phyloP scores from a whole-genome alignment of 2,113 vertebrate genomes.

The Neoarius graeffei region DNA sequence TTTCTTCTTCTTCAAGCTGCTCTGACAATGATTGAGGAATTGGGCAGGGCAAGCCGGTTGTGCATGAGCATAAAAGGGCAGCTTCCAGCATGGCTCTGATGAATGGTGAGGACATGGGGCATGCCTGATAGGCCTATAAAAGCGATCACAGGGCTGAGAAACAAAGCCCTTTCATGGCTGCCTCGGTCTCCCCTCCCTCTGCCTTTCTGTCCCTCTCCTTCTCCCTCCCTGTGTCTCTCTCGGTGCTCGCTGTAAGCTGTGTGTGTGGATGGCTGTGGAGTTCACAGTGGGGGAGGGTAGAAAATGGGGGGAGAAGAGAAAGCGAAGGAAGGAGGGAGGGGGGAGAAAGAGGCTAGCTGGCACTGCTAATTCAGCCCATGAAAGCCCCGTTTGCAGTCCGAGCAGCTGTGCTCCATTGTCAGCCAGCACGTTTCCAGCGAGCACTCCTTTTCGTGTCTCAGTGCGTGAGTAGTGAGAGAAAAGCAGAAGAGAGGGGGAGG shows the following conservation, averaged over 20 bases:
- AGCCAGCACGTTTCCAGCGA: conserved; percentile 52
- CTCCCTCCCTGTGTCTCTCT: conserved; percentile 29
- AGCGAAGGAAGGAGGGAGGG: not conserved
- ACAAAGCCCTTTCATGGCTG: conserved; percentile 60
- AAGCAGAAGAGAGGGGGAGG: conserved; percentile 16
- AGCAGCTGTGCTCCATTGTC: conserved; percentile 61
- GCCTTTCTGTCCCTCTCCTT: conserved; percentile 14
- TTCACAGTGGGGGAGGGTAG: conserved; percentile 35
- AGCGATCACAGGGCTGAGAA: conserved; percentile 47
- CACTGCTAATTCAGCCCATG: conserved; percentile 54
- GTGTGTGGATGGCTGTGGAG: conserved; percentile 45
- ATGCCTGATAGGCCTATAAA: conserved; percentile 45
- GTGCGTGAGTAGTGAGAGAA: conserved; percentile 45
- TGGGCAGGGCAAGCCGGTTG: conserved; percentile 1
- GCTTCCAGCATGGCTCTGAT: conserved; percentile 33
- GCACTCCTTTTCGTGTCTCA: conserved; percentile 43
- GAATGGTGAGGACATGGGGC: conserved; percentile 44
- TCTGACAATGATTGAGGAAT: not conserved
- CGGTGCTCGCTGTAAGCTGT: conserved; percentile 37
- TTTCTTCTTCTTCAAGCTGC: no score
- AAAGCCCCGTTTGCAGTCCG: conserved; percentile 48
- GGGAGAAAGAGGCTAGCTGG: conserved; percentile 18
- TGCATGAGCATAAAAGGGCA: conserved; percentile 41
- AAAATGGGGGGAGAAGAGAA: not conserved
- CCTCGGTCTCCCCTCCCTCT: conserved; percentile 35